phyloP scores from a whole-genome alignment of 2,113 vertebrate species.

The Phodopus roborovskii region DNA sequence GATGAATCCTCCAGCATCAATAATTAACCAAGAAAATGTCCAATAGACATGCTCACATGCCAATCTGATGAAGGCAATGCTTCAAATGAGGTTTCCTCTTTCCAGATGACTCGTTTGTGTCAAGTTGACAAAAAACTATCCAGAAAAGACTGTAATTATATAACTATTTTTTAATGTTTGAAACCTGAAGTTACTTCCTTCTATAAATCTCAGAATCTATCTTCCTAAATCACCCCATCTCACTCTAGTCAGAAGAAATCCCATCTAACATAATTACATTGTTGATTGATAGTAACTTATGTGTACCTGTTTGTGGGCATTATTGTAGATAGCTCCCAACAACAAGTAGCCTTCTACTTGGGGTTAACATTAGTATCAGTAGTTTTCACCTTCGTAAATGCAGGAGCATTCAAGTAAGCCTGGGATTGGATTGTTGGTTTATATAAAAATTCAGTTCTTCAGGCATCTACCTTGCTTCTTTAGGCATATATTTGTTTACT shows the following conservation, averaged over 20 bases:
- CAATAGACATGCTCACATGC: background rate
- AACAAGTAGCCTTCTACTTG: background rate
- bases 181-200: background rate
- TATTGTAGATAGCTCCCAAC: background rate
- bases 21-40: background rate
- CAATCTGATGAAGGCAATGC: background rate
- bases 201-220: background rate
- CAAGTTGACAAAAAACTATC: background rate
- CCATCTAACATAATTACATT: background rate
- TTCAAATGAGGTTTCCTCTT: background rate
- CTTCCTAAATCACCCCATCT: background rate
- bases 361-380: background rate
- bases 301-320: background rate
- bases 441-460: background rate
- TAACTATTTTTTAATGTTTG: constrained; percentile 1
- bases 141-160: background rate
- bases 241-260: background rate
- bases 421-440: background rate
- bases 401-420: background rate
- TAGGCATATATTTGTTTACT: background rate
- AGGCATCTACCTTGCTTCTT: background rate
- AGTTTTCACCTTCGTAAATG: background rate
- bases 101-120: background rate
- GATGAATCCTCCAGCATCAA: background rate
- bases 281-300: background rate